A percentile compares a stretch with the other conserved stretches of the same genome.
These are phyloP conservation scores for Aurelia coerulea DNA, from an alignment of 30 jellyfish, hydroid and myxozoan species.

Conservation along the genomic window DNA sequence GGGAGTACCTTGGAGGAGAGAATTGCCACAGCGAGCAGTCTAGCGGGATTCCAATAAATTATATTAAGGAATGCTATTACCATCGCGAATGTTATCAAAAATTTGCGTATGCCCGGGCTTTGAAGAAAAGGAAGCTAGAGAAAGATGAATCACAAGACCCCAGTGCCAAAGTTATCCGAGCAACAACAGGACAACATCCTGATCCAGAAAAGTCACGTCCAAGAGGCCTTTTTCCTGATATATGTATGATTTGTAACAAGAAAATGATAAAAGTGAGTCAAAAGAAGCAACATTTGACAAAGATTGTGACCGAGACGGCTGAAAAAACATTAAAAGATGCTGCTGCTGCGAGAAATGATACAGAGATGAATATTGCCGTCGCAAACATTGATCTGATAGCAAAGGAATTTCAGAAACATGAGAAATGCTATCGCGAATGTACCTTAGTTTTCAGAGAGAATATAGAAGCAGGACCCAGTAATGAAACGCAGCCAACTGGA, in stretches of 20 bases:
- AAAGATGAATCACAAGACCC: neutral
- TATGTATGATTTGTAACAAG: conserved; percentile 53
- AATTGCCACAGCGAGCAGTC: conserved; percentile 56
- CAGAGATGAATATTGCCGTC: conserved; percentile 40
- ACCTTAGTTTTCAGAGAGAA: conserved; percentile 39
- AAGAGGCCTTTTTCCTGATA: conserved; percentile 42
- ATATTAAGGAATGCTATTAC: neutral
- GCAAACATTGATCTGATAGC: conserved; percentile 55
- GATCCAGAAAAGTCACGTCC: conserved; percentile 22
- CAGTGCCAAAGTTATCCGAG: conserved; percentile 18
- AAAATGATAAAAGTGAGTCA: conserved; percentile 14
- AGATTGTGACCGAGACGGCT: conserved; percentile 46
- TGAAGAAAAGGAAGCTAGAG: conserved; percentile 26
- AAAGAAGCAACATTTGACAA: conserved; percentile 17
- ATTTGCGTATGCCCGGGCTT: conserved; percentile 38
- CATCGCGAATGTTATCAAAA: conserved; percentile 45
- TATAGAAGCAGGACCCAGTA: neutral
- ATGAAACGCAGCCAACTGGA: neutral
- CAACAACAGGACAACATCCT: conserved; percentile 1
- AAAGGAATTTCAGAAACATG: conserved; percentile 60
- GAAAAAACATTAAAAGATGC: conserved; percentile 51
- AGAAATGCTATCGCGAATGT: conserved; percentile 47
- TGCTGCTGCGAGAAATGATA: conserved; percentile 43
- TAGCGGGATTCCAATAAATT: conserved; percentile 44
- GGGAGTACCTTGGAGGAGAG: conserved; percentile 54